These are phyloP conservation scores for Venustaconcha ellipsiformis DNA, from an alignment of 1,140 invertebrate genomes.

Conservation along the genomic window DNA sequence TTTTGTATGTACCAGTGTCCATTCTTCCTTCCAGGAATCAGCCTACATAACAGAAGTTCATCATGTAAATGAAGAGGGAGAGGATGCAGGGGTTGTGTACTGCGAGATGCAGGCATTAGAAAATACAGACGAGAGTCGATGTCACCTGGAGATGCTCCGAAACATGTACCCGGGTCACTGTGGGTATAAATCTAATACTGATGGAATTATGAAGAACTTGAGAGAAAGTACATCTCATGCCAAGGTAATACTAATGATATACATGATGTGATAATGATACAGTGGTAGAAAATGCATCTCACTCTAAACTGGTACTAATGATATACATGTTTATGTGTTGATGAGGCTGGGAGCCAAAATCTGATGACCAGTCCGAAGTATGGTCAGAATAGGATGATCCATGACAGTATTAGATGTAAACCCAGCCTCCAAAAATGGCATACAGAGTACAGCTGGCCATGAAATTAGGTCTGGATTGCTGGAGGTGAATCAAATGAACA, in stretches of 20 bases:
- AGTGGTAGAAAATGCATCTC: no score
- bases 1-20: neutral
- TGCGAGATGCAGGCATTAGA: slow-evolving; percentile 92
- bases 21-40: slow-evolving; percentile 73
- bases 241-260: slow-evolving; percentile 75
- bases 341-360: no score
- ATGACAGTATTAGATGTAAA: no score
- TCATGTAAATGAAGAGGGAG: slow-evolving; percentile 87
- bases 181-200: slow-evolving; percentile 87
- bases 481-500: no score
- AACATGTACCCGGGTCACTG: slow-evolving; percentile 83
- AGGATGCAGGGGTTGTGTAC: slow-evolving; percentile 93
- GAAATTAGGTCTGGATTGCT: no score
- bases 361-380: no score
- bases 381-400: no score
- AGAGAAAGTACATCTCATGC: slow-evolving; percentile 83
- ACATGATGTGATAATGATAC: no score
- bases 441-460: no score
- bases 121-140: slow-evolving; percentile 80
- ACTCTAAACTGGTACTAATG: no score
- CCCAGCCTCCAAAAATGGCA: no score
- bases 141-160: slow-evolving; percentile 75
- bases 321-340: no score
- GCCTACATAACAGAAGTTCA: slow-evolving; percentile 92
- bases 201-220: slow-evolving; percentile 87